These are phyloP conservation scores for Gopherus flavomarginatus DNA, from an alignment of 2,113 vertebrate genomes.

Conservation along the genomic window DNA sequence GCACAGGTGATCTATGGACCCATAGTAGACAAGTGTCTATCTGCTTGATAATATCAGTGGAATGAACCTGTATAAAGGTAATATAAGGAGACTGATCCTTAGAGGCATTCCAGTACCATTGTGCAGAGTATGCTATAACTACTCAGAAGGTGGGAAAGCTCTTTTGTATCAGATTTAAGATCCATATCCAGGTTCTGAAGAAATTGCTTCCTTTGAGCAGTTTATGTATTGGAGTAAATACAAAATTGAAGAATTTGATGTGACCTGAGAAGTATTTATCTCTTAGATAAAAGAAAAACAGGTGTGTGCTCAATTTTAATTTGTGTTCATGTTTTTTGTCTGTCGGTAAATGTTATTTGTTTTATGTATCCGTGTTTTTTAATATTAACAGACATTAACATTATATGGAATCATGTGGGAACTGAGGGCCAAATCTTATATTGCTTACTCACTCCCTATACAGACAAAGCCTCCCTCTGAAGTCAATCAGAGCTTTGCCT, in stretches of 20 bases:
- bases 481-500: neutral
- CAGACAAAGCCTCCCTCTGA: conserved; percentile 16
- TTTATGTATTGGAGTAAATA: neutral
- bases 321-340: neutral
- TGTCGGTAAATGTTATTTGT: conserved; percentile 29
- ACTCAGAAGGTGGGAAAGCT: neutral
- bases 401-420: neutral
- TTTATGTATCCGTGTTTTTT: neutral
- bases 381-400: neutral
- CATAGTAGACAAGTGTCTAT: accelerated
- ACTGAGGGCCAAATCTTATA: neutral
- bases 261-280: neutral
- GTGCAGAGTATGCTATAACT: neutral
- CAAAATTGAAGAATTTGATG: neutral
- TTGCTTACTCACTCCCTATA: neutral
- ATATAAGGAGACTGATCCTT: neutral
- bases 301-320: neutral
- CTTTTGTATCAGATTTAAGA: neutral
- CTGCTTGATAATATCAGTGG: neutral
- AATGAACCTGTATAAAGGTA: accelerated
- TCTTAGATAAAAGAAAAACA: neutral
- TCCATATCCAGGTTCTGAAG: neutral
- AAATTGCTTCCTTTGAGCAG: neutral
- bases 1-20: neutral
- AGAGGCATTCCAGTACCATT: neutral